Base-by-base conservation (phyloP, 2,888 invertebrate species). In the Dasypogon diadema region DNA sequence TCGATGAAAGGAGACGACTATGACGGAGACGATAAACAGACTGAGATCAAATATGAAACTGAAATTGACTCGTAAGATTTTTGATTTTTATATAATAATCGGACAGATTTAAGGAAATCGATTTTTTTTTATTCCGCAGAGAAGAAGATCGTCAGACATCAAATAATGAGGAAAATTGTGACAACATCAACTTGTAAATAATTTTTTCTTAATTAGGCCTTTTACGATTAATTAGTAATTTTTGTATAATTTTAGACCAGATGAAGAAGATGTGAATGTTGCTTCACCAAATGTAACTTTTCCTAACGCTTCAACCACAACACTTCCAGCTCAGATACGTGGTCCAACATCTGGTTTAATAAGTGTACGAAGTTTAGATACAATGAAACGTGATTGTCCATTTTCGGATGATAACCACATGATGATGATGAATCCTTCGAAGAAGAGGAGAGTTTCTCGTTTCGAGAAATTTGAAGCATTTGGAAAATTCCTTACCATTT, bases 401-500 rank as follows among this genome's bases (percentile, higher is more conserved):
- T 37, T 46, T 65, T 37, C 54, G 2, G 76, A 75, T 26, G 78
- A 78, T 56, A 55, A 42, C 14, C 54, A 75, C 2, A 46, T 70
- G 8, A n/a, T n/a, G n/a, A n/a, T n/a, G n/a, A 10, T 70, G 10
- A 8, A 48, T 21, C 73, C 77, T n/a, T 21, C 56, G 22, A 80
- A 78, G 54, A 75, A 70, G 26, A 76, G 77, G 51, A 76, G 78
- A 56, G 78, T 56, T 55, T 70, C 78, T 1, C 77, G 80, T 12
- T 77, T 75, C 75, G 24, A 81, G 21, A 84, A 83, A 76, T 84
- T 80, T 60, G 80, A 81, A 79, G 84, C 86, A 54, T 86, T 86
- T 79, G 86, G 86, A 21, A 83, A 84, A 76, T 86, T 86, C 77
- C 79, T 86, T 56, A 81, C 83, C 2, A 83, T 84, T 10, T 84